These are phyloP conservation scores for Auanema freiburgensis DNA, from an alignment of 2,888 invertebrate species.

Conservation along the genomic window DNA sequence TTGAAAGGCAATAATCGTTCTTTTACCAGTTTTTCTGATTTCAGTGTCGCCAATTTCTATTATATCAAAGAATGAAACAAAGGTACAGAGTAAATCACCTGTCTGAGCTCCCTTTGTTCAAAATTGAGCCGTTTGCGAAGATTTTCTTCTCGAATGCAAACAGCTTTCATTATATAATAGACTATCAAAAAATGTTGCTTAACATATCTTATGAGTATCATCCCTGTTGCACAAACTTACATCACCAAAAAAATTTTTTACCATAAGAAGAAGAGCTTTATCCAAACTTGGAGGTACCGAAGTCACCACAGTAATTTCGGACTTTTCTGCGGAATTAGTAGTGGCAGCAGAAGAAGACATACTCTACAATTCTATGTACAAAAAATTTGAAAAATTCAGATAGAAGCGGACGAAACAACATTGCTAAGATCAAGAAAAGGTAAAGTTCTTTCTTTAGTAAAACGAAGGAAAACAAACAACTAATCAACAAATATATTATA, in stretches of 20 bases:
- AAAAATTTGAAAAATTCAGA: too few species aligned
- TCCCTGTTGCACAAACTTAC: slow-evolving; percentile 12
- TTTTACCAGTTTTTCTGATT: slow-evolving; percentile 61
- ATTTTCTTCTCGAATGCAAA: slow-evolving; percentile 60
- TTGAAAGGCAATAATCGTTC: slow-evolving; percentile 55
- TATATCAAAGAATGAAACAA: slow-evolving; percentile 6
- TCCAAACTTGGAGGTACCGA: slow-evolving; percentile 41
- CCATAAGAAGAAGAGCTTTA: slow-evolving; percentile 36
- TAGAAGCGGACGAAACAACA: too few species aligned
- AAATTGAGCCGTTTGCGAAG: slow-evolving; percentile 52
- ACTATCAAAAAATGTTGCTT: slow-evolving; percentile 54
- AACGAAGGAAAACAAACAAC: too few species aligned
- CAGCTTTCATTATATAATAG: slow-evolving; percentile 59
- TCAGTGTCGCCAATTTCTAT: slow-evolving; percentile 39
- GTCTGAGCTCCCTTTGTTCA: slow-evolving; percentile 55
- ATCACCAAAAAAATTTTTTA: slow-evolving; percentile 46
- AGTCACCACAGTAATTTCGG: slow-evolving; percentile 34
- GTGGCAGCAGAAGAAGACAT: slow-evolving; percentile 23
- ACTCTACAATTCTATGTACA: neutral
- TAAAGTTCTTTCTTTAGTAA: too few species aligned
- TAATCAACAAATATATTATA: neutral
- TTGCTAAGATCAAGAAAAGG: too few species aligned
- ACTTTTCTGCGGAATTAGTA: slow-evolving; percentile 5
- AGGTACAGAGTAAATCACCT: slow-evolving; percentile 23
- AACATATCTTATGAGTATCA: slow-evolving; percentile 2